These are phyloP conservation scores for Saccopteryx bilineata DNA, from an alignment of 2,113 vertebrate genomes.

Conservation along the genomic window DNA sequence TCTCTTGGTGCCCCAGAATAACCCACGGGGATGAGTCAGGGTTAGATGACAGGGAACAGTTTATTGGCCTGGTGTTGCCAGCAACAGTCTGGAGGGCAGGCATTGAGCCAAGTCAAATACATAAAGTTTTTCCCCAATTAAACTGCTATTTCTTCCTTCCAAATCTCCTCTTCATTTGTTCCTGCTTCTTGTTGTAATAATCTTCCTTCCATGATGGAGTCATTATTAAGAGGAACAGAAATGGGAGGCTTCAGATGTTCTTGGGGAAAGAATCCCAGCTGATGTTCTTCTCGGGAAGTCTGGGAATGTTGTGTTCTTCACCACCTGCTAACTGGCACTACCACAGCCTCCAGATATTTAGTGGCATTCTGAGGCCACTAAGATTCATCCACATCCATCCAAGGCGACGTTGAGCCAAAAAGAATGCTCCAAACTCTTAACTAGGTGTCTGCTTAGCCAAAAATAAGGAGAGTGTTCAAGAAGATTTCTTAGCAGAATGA, in stretches of 20 bases:
- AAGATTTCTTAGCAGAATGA: not conserved
- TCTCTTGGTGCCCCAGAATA: not conserved
- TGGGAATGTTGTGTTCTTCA: not conserved
- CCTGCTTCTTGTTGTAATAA: not conserved
- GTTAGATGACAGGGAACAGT: not conserved
- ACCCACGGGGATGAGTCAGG: not conserved
- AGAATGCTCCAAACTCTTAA: not conserved
- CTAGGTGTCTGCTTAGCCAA: not conserved
- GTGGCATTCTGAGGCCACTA: not conserved
- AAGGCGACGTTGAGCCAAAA: not conserved
- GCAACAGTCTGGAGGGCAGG: not conserved
- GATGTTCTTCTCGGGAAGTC: not conserved
- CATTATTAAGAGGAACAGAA: not conserved
- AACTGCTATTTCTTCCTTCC: not conserved
- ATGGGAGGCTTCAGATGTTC: not conserved
- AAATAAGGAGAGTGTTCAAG: not conserved
- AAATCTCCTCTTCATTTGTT: not conserved
- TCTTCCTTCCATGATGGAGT: not conserved
- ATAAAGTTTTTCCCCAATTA: not conserved
- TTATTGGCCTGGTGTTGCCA: not conserved
- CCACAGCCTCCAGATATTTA: not conserved
- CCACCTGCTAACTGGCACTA: not conserved
- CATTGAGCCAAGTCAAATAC: not conserved
- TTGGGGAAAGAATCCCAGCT: not conserved
- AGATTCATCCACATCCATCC: not conserved